phyloP scores from a whole-genome alignment of 1,140 invertebrate genomes.

The Cotesia vestalis region DNA sequence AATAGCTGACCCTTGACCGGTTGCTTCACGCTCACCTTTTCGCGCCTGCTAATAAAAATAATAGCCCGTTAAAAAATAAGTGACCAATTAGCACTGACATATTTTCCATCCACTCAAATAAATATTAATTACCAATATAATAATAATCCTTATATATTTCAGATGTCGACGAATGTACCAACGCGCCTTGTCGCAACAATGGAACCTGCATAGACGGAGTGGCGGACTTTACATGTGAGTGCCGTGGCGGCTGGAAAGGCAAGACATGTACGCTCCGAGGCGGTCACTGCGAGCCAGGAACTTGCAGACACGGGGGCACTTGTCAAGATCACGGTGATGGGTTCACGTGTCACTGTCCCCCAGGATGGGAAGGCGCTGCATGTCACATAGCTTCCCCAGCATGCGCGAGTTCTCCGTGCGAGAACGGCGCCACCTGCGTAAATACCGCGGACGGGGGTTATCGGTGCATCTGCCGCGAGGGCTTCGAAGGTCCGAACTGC shows the following conservation, averaged over 20 bases:
- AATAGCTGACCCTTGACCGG: neutral
- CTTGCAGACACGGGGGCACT: constrained; percentile 73
- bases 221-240: constrained; percentile 79
- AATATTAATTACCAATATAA: no score
- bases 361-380: constrained; percentile 73
- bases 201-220: constrained; percentile 79
- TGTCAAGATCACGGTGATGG: constrained; percentile 74
- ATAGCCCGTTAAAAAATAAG: neutral
- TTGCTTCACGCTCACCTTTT: neutral
- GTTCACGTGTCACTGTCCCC: constrained; percentile 72
- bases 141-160: constrained; percentile 43
- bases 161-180: constrained; percentile 85
- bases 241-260: constrained; percentile 82
- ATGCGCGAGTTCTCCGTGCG: constrained; percentile 75
- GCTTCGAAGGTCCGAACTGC: constrained; percentile 72
- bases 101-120: no score
- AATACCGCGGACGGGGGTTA: constrained; percentile 76
- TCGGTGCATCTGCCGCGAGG: constrained; percentile 74
- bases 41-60: neutral
- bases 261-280: constrained; percentile 76
- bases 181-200: constrained; percentile 79
- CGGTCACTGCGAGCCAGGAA: constrained; percentile 72
- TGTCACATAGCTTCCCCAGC: constrained; percentile 79
- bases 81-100: no score
- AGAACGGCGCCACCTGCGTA: constrained; percentile 80